phyloP scores from a whole-genome alignment of 2,888 invertebrate genomes.

The Venustoraphidia nigricollis region DNA sequence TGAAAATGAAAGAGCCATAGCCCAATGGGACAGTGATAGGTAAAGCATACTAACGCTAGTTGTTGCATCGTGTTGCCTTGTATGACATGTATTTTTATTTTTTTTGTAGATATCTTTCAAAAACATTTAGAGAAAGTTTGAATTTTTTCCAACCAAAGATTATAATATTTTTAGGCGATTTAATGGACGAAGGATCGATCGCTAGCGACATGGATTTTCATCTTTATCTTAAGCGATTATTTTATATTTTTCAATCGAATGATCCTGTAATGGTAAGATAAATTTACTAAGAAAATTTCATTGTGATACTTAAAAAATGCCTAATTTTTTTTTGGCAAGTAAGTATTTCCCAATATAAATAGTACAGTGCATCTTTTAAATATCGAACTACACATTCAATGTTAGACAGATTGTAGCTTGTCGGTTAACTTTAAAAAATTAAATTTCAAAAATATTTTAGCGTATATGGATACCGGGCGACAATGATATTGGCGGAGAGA shows the following conservation, averaged over 20 bases:
- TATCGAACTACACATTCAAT: neutral
- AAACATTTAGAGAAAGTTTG: conserved; percentile 60
- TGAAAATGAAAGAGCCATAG: conserved; percentile 49
- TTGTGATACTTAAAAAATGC: conserved; percentile 1
- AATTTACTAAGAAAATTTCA: neutral
- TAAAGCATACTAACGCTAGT: conserved; percentile 23
- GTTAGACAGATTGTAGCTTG: neutral
- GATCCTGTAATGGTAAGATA: conserved; percentile 22
- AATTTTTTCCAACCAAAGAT: conserved; percentile 64
- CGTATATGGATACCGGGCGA: conserved; percentile 85
- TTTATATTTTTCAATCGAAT: conserved; percentile 39
- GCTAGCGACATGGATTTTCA: conserved; percentile 55
- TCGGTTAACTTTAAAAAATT: too few species aligned
- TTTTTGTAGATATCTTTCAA: conserved; percentile 53
- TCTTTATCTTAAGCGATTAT: conserved; percentile 59
- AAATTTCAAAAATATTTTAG: conserved; percentile 27
- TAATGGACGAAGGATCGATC: conserved; percentile 87
- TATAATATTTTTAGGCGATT: conserved; percentile 81
- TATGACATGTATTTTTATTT: conserved; percentile 6
- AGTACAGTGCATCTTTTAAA: neutral
- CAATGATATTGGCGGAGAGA: conserved; percentile 95
- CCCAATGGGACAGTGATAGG: conserved; percentile 83
- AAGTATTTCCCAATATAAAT: neutral
- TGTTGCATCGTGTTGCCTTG: neutral
- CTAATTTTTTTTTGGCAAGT: neutral